phyloP scores from a whole-genome alignment of 2,797 vertebrate species.

The Silurus lanzhouensis region DNA sequence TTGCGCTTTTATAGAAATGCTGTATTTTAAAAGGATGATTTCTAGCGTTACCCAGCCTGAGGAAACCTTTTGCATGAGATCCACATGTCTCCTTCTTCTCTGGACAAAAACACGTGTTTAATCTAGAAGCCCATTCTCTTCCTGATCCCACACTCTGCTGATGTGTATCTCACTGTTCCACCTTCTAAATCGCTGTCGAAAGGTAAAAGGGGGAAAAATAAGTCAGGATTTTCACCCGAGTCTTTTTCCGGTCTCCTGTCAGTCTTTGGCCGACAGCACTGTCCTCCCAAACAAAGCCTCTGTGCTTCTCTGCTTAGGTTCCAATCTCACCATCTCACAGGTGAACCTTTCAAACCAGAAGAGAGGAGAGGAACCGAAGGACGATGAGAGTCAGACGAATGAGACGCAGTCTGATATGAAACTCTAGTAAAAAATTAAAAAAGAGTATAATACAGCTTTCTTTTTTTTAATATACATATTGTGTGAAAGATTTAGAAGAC shows the following conservation, averaged over 20 bases:
- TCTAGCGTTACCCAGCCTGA: conserved; percentile 46
- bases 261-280: background rate
- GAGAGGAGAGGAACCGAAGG: too few species aligned
- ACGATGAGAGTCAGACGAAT: too few species aligned
- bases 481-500: too few species aligned
- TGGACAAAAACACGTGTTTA: conserved; percentile 47
- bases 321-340: background rate
- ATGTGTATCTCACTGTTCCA: conserved; percentile 40
- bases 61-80: conserved; percentile 33
- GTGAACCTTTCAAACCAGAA: background rate
- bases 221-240: conserved; percentile 5
- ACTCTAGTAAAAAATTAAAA: too few species aligned
- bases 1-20: too few species aligned
- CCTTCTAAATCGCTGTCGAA: conserved; percentile 23
- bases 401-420: too few species aligned
- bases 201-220: background rate
- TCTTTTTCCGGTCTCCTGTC: conserved; percentile 28
- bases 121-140: conserved; percentile 47
- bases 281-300: conserved; percentile 9
- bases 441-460: too few species aligned
- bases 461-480: too few species aligned
- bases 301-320: background rate
- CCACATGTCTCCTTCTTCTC: conserved; percentile 37
- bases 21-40: background rate
- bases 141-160: conserved; percentile 35